Evolutionary conservation across 1,140 invertebrate species (phyloP), one percentile per base, ranked within the genome.

Genomic region (Panulirus ornatus): DNA sequence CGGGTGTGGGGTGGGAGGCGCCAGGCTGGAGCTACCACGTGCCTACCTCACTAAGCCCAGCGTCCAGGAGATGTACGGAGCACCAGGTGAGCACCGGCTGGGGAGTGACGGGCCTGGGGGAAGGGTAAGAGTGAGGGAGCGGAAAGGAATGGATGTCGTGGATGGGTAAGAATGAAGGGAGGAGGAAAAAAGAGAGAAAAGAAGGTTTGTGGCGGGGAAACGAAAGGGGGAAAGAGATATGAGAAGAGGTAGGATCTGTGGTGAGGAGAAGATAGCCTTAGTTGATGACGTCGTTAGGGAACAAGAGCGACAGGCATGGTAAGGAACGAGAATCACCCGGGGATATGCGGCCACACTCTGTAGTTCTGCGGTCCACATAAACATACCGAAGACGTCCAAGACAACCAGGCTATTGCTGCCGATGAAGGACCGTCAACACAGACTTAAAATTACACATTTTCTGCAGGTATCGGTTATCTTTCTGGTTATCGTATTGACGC

Each of bases 111-210:
- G n/a, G n/a, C n/a, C n/a, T n/a, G n/a, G n/a, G n/a, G n/a, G n/a
- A n/a, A n/a, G n/a, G n/a, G n/a, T n/a, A n/a, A n/a, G n/a, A n/a
- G n/a, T n/a, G n/a, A n/a, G n/a, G n/a, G n/a, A n/a, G n/a, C n/a
- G n/a, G n/a, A n/a, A n/a, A n/a, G n/a, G n/a, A n/a, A n/a, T n/a
- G n/a, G n/a, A n/a, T n/a, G n/a, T n/a, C n/a, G n/a, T n/a, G n/a
- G n/a, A n/a, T 34, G 76, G 47, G 76, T 42, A 22, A 81, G 78
- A 81, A 22, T 54, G 78, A 81, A 22, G 44, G 78, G 54, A 22
- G 54, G 78, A 81, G 42, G 54, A 44, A 81, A 3, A 58, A 44
- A 58, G 42, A 58, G 78, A 58, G 47, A 58, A 44, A 58, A 44
- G 30, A 44, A 81, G 78, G 54, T 42, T 51, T 42, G 54, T 42